phyloP scores from a whole-genome alignment of 2,113 vertebrate genomes.

The Oenanthe oenanthe region DNA sequence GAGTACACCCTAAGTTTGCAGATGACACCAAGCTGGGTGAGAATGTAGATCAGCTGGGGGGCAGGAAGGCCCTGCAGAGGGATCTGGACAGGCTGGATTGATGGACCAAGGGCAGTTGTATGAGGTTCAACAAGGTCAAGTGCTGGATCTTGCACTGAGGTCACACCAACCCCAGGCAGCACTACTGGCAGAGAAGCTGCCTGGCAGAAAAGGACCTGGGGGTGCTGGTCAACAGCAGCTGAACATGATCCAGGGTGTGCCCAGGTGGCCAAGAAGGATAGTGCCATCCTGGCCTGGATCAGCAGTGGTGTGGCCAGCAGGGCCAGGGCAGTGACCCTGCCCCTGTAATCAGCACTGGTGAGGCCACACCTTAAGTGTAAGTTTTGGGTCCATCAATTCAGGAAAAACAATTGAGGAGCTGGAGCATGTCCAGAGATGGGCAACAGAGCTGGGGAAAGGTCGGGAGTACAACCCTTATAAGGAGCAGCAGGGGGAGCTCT shows the following conservation, averaged over 20 bases:
- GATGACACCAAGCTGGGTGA: background rate
- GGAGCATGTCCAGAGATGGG: background rate
- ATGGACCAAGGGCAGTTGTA: background rate
- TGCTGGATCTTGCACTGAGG: background rate
- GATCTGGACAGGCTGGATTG: background rate
- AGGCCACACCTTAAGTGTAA: background rate
- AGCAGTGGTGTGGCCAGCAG: too few relatives aligned
- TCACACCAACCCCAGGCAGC: background rate
- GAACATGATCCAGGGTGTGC: accelerated
- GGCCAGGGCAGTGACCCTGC: accelerated
- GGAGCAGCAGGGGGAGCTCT: background rate
- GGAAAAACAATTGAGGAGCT: background rate
- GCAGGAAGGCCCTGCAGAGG: background rate
- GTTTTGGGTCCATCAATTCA: background rate
- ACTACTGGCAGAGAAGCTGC: background rate
- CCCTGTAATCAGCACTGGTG: accelerated
- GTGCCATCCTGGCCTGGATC: background rate
- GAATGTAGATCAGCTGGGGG: background rate
- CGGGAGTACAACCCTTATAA: background rate
- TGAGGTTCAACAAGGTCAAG: background rate
- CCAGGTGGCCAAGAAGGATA: background rate
- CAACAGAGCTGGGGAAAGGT: accelerated
- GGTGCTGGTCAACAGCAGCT: accelerated
- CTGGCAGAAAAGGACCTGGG: background rate
- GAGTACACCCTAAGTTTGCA: background rate